These are phyloP conservation scores for Cyclopterus lumpus DNA, from an alignment of 2,797 vertebrate species.

Conservation along the genomic window DNA sequence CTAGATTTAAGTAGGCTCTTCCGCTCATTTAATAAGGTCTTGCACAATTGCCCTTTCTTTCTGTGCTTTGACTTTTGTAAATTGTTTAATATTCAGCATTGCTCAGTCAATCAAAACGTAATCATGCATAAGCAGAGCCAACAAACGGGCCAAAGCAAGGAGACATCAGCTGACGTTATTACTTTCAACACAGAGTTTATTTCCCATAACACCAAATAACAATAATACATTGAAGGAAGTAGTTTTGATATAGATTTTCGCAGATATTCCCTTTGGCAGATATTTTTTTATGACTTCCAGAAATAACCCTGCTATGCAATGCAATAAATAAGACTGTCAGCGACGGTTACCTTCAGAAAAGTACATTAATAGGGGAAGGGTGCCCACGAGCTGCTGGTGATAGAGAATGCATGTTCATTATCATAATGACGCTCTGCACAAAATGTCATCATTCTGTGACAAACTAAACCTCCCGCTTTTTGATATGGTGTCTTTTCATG, in stretches of 20 bases:
- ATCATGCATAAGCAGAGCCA: conserved; percentile 48
- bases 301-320: conserved; percentile 71
- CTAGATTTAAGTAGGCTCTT: conserved; percentile 69
- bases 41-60: conserved; percentile 56
- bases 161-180: conserved; percentile 50
- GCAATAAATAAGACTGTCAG: conserved; percentile 77
- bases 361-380: conserved; percentile 67
- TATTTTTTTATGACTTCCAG: conserved; percentile 63
- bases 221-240: conserved; percentile 49
- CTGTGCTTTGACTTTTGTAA: conserved; percentile 43
- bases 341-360: conserved; percentile 63
- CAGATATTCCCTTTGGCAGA: conserved; percentile 55
- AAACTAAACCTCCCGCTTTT: conserved; percentile 54
- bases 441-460: conserved; percentile 66
- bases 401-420: conserved; percentile 67
- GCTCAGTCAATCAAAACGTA: conserved; percentile 53
- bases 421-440: conserved; percentile 64
- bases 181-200: conserved; percentile 60
- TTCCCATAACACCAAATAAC: conserved; percentile 63
- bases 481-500: conserved; percentile 35
- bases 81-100: conserved; percentile 55
- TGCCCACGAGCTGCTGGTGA: conserved; percentile 56
- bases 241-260: conserved; percentile 62
- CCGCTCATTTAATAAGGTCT: conserved; percentile 52
- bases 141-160: conserved; percentile 39